Evolutionary conservation across 2,113 vertebrate genomes (phyloP).

Genomic region (Esox niger): DNA sequence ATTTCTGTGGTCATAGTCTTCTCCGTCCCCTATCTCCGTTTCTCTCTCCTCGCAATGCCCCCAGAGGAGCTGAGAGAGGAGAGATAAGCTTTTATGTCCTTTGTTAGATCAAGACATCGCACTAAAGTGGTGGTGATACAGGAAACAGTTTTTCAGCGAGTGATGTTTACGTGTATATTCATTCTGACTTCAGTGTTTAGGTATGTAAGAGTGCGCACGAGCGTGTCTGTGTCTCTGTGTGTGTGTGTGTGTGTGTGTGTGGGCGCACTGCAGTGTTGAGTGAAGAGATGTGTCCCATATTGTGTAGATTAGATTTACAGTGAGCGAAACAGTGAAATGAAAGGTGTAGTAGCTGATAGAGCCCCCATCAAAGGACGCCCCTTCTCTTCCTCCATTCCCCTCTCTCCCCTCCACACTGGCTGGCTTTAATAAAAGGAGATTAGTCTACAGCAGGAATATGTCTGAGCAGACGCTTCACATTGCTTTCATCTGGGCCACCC

Average conservation of each 20-base stretch:
- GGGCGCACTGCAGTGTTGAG: slow-evolving; percentile 1
- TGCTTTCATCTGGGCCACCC: slow-evolving; percentile 75
- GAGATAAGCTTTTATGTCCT: neutral
- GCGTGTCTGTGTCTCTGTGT: slow-evolving; percentile 6
- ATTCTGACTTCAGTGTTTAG: too few relatives aligned
- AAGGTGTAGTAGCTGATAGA: neutral
- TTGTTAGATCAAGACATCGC: too few relatives aligned
- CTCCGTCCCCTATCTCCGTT: neutral
- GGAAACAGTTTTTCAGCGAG: neutral
- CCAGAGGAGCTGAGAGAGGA: neutral
- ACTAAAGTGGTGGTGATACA: neutral
- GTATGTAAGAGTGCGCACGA: too few relatives aligned
- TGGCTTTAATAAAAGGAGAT: slow-evolving; percentile 79
- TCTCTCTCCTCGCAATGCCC: slow-evolving; percentile 8
- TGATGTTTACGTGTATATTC: too few relatives aligned
- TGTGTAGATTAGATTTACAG: neutral
- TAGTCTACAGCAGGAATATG: slow-evolving; percentile 75
- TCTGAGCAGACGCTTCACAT: slow-evolving; percentile 69
- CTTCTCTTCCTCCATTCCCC: slow-evolving; percentile 1
- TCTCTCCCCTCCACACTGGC: slow-evolving; percentile 50
- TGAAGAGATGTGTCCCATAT: too few relatives aligned
- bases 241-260: slow-evolving; percentile 11
- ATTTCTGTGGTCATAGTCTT: neutral
- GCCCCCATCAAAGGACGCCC: neutral
- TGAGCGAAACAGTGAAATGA: neutral